A percentile compares a stretch with the other conserved stretches of the same genome.
phyloP scores from a whole-genome alignment of 2,113 vertebrate genomes.

The Myotis davidii region DNA sequence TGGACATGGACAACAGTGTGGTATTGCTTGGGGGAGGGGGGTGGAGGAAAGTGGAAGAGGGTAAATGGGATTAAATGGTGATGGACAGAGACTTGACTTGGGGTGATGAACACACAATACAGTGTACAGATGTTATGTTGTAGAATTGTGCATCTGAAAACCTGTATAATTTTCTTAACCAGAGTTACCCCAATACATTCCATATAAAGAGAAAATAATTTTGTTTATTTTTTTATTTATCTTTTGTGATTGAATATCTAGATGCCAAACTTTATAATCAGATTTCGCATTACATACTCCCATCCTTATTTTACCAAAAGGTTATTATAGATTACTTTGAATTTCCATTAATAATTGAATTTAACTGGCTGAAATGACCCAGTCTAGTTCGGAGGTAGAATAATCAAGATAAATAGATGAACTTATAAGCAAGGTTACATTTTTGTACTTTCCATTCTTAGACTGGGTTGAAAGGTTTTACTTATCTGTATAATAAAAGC shows the following conservation, averaged over 20 bases:
- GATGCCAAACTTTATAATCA: neutral
- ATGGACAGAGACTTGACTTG: neutral
- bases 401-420: neutral
- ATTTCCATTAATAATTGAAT: constrained; percentile 7
- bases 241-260: neutral
- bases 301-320: constrained; percentile 4
- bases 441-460: neutral
- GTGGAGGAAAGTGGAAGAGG: too few species aligned
- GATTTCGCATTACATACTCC: neutral
- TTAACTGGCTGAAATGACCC: neutral
- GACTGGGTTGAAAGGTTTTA: neutral
- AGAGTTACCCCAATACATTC: neutral
- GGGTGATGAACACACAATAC: neutral
- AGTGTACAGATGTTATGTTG: neutral
- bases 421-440: neutral
- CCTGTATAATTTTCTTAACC: too few species aligned
- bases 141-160: neutral
- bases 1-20: too few species aligned
- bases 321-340: constrained; percentile 8
- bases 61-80: neutral
- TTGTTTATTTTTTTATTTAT: neutral
- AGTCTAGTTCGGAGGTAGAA: neutral
- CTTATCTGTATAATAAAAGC: neutral
- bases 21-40: too few species aligned
- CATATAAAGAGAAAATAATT: neutral